phyloP scores from a whole-genome alignment of 1,140 invertebrate species.

The Lordiphosa stackelbergi region DNA sequence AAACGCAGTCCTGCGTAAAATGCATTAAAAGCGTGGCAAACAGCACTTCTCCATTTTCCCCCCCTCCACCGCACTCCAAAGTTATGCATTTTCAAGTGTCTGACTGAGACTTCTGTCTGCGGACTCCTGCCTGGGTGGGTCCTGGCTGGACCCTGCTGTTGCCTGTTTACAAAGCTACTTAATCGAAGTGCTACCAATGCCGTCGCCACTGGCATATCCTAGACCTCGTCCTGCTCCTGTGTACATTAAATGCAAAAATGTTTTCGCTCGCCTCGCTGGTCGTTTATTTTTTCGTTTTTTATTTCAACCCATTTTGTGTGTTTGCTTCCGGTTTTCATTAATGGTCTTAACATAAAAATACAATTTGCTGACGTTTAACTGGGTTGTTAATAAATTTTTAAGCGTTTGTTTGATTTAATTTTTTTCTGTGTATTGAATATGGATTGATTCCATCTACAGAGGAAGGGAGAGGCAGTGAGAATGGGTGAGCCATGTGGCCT shows the following conservation, averaged over 20 bases:
- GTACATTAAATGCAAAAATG: slow-evolving; percentile 63
- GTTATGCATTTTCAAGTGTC: slow-evolving; percentile 71
- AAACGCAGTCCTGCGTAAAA: slow-evolving; percentile 54
- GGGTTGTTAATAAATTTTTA: slow-evolving; percentile 68
- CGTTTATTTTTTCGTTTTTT: slow-evolving; percentile 7
- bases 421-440: slow-evolving; percentile 20
- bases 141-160: slow-evolving; percentile 10
- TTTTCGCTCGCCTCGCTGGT: slow-evolving; percentile 40
- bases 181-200: slow-evolving; percentile 67
- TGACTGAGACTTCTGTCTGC: slow-evolving; percentile 28
- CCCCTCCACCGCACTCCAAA: slow-evolving; percentile 35
- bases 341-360: slow-evolving; percentile 74
- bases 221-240: slow-evolving; percentile 30
- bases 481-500: background rate
- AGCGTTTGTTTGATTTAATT: slow-evolving; percentile 66
- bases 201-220: slow-evolving; percentile 32
- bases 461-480: background rate
- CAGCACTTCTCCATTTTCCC: slow-evolving; percentile 35
- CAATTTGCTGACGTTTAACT: slow-evolving; percentile 72
- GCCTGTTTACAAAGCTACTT: slow-evolving; percentile 72
- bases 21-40: slow-evolving; percentile 71
- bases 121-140: slow-evolving; percentile 11
- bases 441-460: slow-evolving; percentile 18
- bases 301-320: slow-evolving; percentile 28
- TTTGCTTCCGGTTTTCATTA: slow-evolving; percentile 72